A percentile compares a stretch with the other conserved stretches of the same genome.
phyloP scores from a whole-genome alignment of 2,797 vertebrate genomes.

The Tiaroga cobitis region DNA sequence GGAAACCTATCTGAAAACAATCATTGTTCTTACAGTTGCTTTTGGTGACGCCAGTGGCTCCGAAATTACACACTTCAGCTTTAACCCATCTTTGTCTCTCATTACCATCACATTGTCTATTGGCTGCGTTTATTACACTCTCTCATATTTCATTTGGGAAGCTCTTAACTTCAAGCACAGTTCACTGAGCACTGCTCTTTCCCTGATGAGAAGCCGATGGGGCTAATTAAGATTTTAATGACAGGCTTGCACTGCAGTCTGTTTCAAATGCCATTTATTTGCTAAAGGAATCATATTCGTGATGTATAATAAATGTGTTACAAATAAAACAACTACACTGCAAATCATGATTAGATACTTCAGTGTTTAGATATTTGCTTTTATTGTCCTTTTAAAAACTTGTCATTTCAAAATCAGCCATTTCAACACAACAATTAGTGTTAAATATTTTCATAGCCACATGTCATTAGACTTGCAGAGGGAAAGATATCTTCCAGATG shows the following conservation, averaged over 20 bases:
- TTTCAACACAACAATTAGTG: slow-evolving; percentile 4
- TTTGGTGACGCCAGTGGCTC: slow-evolving; percentile 4
- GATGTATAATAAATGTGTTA: slow-evolving; percentile 58
- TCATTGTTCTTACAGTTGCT: neutral
- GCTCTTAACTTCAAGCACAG: slow-evolving; percentile 50
- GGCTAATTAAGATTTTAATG: slow-evolving; percentile 71
- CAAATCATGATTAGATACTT: neutral
- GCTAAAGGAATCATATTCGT: slow-evolving; percentile 56
- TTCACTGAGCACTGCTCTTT: slow-evolving; percentile 61
- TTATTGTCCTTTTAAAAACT: neutral
- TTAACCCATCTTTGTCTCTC: slow-evolving; percentile 13
- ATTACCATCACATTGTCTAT: neutral
- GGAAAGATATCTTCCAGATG: slow-evolving; percentile 30
- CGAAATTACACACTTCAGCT: neutral
- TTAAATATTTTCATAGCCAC: neutral
- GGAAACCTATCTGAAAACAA: neutral
- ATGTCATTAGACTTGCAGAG: neutral
- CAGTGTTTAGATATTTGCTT: neutral
- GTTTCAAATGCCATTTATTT: slow-evolving; percentile 60
- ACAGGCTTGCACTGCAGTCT: slow-evolving; percentile 56
- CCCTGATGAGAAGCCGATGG: slow-evolving; percentile 58
- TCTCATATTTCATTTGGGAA: slow-evolving; percentile 48
- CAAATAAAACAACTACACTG: neutral
- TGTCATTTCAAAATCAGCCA: neutral
- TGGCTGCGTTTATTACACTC: slow-evolving; percentile 2